Base-by-base conservation (phyloP, 92 coral and sea anemone genomes). In the Porites lobata region DNA sequence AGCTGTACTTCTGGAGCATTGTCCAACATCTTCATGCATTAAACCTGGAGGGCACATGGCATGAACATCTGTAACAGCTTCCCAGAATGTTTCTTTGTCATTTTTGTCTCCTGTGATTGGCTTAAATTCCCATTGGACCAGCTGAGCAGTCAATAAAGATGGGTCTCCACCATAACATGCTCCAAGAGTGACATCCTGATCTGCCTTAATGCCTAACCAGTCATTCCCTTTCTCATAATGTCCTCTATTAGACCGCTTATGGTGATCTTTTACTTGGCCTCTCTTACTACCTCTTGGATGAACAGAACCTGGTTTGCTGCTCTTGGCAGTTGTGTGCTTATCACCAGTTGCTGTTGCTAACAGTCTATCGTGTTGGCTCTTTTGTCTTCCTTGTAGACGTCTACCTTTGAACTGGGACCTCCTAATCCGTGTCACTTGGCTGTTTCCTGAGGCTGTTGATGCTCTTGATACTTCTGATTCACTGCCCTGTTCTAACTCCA, bases 321-420 rank as follows among this genome's bases (percentile, higher is more conserved):
- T 18, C 15, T 24, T 43, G 8, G 57, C 21, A 57, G 22, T 10
- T 32, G 69, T 10, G 17, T 73, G 73, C 63, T 65, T 15, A 32
- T 54, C 38, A 1, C 57, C 38, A 61, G 69, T 10, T 78, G 69
- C 6, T 11, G 69, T 29, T 38, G 72, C 24, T n/a, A 50, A 19
- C 71, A n/a, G 19, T 24, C 80, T 83, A 13, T 58, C 72, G 1
- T 84, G 61, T 19, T 63, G 52, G 51, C 21, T 71, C 12, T n/a
- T 43, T 38, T 65, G 9, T 63, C 18, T 19, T 62, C 81, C 22
- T 29, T 47, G 52, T 50, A 24, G 15, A 10, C 17, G 61, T 29
- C 21, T 50, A 20, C 59, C 50, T 71, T 62, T 54, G 21, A 69
- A 56, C 22, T 24, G 66, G 2, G 73, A 29, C 50, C n/a, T 50